Evolutionary conservation across 1,140 invertebrate species (phyloP).

Genomic region (Drosophila yakuba): DNA sequence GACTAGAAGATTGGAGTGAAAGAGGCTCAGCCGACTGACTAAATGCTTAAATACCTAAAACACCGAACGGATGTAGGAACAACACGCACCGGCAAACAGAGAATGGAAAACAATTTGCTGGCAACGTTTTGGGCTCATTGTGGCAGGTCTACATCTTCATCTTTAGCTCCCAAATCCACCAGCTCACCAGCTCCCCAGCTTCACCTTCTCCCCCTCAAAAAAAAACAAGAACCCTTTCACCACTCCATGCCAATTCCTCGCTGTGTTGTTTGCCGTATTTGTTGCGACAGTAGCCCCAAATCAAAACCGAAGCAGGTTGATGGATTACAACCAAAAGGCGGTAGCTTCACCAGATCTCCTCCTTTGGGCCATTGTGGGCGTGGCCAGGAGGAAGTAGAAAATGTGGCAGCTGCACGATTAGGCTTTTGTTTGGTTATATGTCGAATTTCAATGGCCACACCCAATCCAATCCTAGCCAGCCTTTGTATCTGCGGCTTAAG

Average conservation of each 20-base stretch:
- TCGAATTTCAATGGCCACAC: constrained; percentile 80
- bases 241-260: constrained; percentile 10
- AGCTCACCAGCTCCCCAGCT: too few relatives aligned
- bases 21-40: constrained; percentile 62
- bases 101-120: constrained; percentile 78
- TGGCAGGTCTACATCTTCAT: constrained; percentile 30
- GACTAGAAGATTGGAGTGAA: constrained; percentile 57
- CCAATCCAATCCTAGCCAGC: constrained; percentile 43
- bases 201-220: background rate
- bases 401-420: constrained; percentile 72
- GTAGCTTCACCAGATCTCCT: constrained; percentile 40
- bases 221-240: constrained; percentile 13
- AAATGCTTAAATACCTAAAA: constrained; percentile 78
- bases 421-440: constrained; percentile 80
- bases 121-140: constrained; percentile 42
- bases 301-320: constrained; percentile 62
- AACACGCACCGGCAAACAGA: constrained; percentile 43
- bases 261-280: constrained; percentile 56
- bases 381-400: constrained; percentile 19
- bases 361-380: constrained; percentile 29
- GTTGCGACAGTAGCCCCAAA: constrained; percentile 59
- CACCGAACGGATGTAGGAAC: constrained; percentile 42
- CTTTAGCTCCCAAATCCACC: background rate
- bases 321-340: constrained; percentile 81
- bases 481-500: constrained; percentile 74